A percentile compares a stretch with the other conserved stretches of the same genome.
These are phyloP conservation scores for Gambusia yucatana DNA, from an alignment of 2,797 vertebrate species.

Conservation along the genomic window DNA sequence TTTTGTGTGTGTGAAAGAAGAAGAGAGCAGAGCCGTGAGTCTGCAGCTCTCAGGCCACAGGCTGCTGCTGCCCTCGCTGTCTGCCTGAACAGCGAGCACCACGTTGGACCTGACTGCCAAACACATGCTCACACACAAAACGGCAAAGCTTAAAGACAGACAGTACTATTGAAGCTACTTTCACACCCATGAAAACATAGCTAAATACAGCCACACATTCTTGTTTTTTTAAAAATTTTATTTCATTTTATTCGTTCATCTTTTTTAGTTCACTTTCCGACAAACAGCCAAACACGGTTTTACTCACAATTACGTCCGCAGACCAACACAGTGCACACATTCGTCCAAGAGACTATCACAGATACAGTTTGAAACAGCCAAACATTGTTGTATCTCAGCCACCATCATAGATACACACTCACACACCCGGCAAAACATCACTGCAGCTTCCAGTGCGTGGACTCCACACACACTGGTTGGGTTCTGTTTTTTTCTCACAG, in stretches of 20 bases:
- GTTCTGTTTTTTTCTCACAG: conserved; percentile 56
- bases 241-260: conserved; percentile 43
- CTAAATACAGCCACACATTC: conserved; percentile 60
- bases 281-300: conserved; percentile 62
- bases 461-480: conserved; percentile 67
- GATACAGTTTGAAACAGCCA: conserved; percentile 72
- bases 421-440: conserved; percentile 69
- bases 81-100: conserved; percentile 70
- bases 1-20: conserved; percentile 37
- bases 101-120: conserved; percentile 73
- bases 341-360: conserved; percentile 67
- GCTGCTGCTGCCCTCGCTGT: conserved; percentile 71
- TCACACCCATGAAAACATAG: conserved; percentile 61
- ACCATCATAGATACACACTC: conserved; percentile 68
- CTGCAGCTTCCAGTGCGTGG: conserved; percentile 63
- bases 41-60: conserved; percentile 71
- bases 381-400: conserved; percentile 77
- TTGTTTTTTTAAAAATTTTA: conserved; percentile 16
- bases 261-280: conserved; percentile 63
- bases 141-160: conserved; percentile 51
- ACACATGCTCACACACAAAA: conserved; percentile 61
- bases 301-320: conserved; percentile 63
- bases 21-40: conserved; percentile 48
- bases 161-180: conserved; percentile 61
- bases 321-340: conserved; percentile 55